Conservation (phyloP, 2,888 invertebrate species). For the Stratiomys singularior region DNA sequence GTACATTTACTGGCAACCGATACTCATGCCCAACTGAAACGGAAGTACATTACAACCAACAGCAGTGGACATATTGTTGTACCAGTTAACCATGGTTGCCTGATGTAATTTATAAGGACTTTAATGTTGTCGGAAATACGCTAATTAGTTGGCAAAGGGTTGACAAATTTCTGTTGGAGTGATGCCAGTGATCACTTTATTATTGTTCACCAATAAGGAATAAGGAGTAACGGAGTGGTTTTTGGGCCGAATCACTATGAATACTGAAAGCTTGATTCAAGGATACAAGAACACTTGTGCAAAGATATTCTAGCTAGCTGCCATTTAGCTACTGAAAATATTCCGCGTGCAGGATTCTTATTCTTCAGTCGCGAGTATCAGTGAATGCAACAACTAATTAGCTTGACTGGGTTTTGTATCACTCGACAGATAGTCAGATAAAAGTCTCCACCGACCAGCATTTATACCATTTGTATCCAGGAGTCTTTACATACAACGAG, state of each 20-base stretch:
- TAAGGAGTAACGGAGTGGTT: not conserved
- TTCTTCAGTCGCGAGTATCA: not conserved
- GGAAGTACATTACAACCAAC: too few relatives aligned
- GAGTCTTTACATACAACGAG: too few relatives aligned
- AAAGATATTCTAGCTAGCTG: not conserved
- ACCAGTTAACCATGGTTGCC: not conserved
- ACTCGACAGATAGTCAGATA: not conserved
- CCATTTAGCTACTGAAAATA: not conserved
- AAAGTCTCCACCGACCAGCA: not conserved
- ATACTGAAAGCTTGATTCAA: not conserved
- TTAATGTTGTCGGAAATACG: conserved; percentile 5
- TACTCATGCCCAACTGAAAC: too few relatives aligned
- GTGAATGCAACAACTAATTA: conserved; percentile 5
- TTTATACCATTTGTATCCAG: too few relatives aligned
- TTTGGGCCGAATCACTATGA: not conserved
- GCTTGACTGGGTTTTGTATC: not conserved
- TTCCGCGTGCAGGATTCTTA: not conserved
- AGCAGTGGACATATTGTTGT: too few relatives aligned
- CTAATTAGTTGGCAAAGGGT: conserved; percentile 30
- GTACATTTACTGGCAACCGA: too few relatives aligned
- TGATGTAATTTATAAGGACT: conserved; percentile 7
- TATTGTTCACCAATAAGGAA: not conserved
- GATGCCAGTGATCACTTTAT: conserved; percentile 26
- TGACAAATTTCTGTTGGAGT: conserved; percentile 33
- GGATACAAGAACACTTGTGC: not conserved